Conservation (phyloP, 2,113 vertebrate genomes). For the Lanius collurio region DNA sequence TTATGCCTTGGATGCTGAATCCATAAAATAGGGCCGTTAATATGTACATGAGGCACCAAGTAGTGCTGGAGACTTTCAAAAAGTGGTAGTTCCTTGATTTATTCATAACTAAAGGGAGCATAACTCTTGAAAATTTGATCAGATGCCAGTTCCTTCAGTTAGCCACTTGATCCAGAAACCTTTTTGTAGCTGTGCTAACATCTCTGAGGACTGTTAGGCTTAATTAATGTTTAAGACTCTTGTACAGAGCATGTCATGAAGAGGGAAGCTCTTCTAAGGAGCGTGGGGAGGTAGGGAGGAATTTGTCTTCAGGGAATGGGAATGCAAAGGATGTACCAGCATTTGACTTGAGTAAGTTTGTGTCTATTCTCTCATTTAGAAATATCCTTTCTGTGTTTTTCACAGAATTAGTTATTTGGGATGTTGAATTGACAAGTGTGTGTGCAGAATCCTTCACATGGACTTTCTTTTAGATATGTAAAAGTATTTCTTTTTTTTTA, state of each 20-base stretch:
- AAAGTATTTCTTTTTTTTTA: not conserved
- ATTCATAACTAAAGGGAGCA: constrained; percentile 46
- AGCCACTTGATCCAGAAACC: constrained; percentile 1
- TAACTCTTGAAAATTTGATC: constrained; percentile 60
- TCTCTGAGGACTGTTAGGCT: constrained; percentile 41
- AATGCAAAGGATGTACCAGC: not conserved
- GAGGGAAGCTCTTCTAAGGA: not conserved
- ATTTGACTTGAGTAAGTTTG: not conserved
- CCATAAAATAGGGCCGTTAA: not conserved
- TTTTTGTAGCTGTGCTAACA: constrained; percentile 49
- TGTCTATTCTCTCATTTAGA: not conserved
- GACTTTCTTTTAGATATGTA: not conserved
- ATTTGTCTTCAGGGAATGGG: not conserved
- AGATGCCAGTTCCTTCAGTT: constrained; percentile 56
- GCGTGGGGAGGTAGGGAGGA: not conserved
- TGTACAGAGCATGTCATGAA: not conserved
- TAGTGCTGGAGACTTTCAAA: not conserved
- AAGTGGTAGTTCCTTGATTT: constrained; percentile 23
- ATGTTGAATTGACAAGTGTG: not conserved
- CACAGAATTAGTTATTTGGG: not conserved
- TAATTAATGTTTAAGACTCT: constrained; percentile 49
- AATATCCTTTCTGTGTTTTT: not conserved
- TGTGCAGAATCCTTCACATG: not conserved
- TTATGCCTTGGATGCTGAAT: not conserved
- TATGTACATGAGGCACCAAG: not conserved